Evolutionary conservation across 2,113 vertebrate genomes (phyloP), one percentile per base, ranked within the genome.

Genomic region (Clarias macrocephalus): DNA sequence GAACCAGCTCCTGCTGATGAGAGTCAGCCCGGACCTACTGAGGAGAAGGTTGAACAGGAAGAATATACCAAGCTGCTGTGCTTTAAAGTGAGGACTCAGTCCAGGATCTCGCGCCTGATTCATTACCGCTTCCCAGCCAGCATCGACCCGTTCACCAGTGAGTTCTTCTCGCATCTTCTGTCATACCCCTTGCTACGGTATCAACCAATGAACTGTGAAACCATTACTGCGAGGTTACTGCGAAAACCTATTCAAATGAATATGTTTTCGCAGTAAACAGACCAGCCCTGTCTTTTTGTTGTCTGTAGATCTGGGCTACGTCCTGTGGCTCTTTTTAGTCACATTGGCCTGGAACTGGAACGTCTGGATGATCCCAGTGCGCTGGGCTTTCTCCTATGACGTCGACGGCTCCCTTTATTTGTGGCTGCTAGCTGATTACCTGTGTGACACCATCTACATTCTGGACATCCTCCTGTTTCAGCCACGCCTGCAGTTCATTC

Each of bases 311-410:
- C 91, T 97, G 56, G 94, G 96, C 92, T 99, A 99, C 0, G 96
- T 99, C 85, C 92, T 99, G 88, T 99, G 98, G 98, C 96, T 99
- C 56, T 96, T 98, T 91, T 89, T 98, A 12, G 97, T 99, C 80
- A 96, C 96, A 81, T 63, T 98, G 94, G 97, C 98, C 7, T 99
- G 97, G 97, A 99, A 99, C 92, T 99, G 98, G 98, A 99, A 98
- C 66, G 95, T 93, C n/a, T 99, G 98, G 98, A 85, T 99, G 91
- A 99, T 99, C 84, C 98, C 98, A 0, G 96, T 99, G 65, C 97
- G 98, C 33, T 96, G 92, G 92, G 94, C 95, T n/a, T 96, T 99
- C 89, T 97, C 97, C 3, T 99, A 97, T 92, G 97, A 99, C 91
- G 97, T 95, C 0, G 92, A 96, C 0, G 89, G 89, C 77, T 98